Base-by-base conservation (phyloP, 1,140 invertebrate genomes). In the Gryllus bimaculatus region DNA sequence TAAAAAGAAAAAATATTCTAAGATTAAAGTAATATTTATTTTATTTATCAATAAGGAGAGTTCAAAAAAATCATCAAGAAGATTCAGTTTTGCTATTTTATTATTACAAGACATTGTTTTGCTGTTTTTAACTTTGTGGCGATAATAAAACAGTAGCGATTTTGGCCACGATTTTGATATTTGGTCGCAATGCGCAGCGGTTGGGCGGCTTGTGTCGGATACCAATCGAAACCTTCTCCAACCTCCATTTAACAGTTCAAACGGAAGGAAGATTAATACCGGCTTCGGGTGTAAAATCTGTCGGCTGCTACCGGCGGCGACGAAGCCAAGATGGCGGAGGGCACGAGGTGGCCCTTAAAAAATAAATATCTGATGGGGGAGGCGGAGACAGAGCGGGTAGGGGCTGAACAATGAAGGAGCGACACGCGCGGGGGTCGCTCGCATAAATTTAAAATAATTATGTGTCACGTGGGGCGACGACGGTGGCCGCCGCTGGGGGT, bases 401-500 rank as follows among this genome's bases (percentile, higher is more conserved):
- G 54, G 54, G 54, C 54, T 13, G 18, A 66, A 66, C 54, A 66
- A 66, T 66, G 54, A 66, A 66, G 54, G 54, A 18, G 18, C 54
- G 54, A 66, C 54, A 66, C 54, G 54, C 10, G 54, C 54, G 18
- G 54, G 54, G 10, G 10, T 66, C 54, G 7, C 54, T 66, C 54
- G 54, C 54, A 66, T 66, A 66, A 66, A 66, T 66, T 66, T 66
- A 66, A 66, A 66, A 66, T 66, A 66, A 66, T 66, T 66, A 66
- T 66, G 54, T 66, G 54, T 66, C 54, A 66, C 54, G 54, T 66
- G 18, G 18, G 18, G 54, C 54, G 54, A 66, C 54, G 10, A 18
- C 54, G 54, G 54, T 13, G 54, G 54, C 54, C 18, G 7, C 18
- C 54, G 54, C 2, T 66, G 54, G 54, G 18, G 54, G 26, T 39